These are phyloP conservation scores for Nebria brevicollis DNA, from an alignment of 2,888 invertebrate species.

Conservation along the genomic window DNA sequence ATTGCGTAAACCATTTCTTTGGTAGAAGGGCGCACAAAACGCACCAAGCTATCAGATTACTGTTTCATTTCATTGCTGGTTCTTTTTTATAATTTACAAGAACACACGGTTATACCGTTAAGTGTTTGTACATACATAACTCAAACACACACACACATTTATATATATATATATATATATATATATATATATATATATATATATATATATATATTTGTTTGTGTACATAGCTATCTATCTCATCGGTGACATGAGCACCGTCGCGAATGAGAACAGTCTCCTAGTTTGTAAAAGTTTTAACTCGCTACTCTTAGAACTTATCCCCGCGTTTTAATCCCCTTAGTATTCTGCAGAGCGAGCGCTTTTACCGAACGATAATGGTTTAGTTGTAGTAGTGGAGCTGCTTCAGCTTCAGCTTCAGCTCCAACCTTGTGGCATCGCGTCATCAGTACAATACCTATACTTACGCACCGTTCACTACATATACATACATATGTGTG, in stretches of 20 bases:
- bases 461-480: too few species aligned
- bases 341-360: constrained; percentile 17
- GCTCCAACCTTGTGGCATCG: too few species aligned
- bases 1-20: background rate
- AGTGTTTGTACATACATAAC: background rate
- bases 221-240: constrained; percentile 10
- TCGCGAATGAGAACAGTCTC: constrained; percentile 8
- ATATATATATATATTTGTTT: background rate
- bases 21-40: background rate
- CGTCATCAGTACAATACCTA: too few species aligned
- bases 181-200: background rate
- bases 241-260: constrained; percentile 10
- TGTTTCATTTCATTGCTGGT: background rate
- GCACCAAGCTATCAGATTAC: background rate
- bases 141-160: too few species aligned
- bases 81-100: background rate
- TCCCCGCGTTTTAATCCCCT: constrained; percentile 30
- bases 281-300: constrained; percentile 27
- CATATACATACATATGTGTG: background rate
- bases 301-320: constrained; percentile 30
- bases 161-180: too few species aligned
- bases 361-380: constrained; percentile 12
- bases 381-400: background rate
- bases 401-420: too few species aligned
- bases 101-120: background rate